These are phyloP conservation scores for Nebria brevicollis DNA, from an alignment of 2,888 invertebrate genomes.

Conservation along the genomic window DNA sequence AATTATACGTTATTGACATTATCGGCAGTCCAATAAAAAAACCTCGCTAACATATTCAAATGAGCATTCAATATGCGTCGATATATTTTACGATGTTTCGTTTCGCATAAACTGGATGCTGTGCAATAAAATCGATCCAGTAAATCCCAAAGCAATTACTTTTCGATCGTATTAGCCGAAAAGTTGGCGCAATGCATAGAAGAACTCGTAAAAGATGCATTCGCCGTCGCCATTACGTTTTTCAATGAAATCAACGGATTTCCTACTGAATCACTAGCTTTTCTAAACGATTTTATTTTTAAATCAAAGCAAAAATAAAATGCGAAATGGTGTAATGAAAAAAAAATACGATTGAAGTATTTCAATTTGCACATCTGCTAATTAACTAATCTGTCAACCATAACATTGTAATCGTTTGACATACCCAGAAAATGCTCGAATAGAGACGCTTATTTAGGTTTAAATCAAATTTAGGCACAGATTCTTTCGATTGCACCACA, in stretches of 20 bases:
- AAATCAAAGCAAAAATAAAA: constrained; percentile 42
- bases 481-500: background rate
- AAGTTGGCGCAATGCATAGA: constrained; percentile 23
- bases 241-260: constrained; percentile 38
- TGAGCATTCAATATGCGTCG: constrained; percentile 14
- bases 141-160: constrained; percentile 40
- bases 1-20: background rate
- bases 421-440: background rate
- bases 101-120: constrained; percentile 12
- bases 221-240: constrained; percentile 27
- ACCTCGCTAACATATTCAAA: constrained; percentile 14
- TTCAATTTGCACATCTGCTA: constrained; percentile 10
- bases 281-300: constrained; percentile 32
- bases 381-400: constrained; percentile 11
- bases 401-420: constrained; percentile 23
- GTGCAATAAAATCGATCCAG: constrained; percentile 29
- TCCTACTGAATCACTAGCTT: constrained; percentile 22
- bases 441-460: background rate
- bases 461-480: constrained; percentile 26
- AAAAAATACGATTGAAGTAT: constrained; percentile 9
- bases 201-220: constrained; percentile 30
- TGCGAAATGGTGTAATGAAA: constrained; percentile 23
- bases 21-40: background rate
- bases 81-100: constrained; percentile 14
- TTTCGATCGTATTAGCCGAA: constrained; percentile 38